phyloP scores from a whole-genome alignment of 2,113 vertebrate species.

The Eulemur rufifrons region DNA sequence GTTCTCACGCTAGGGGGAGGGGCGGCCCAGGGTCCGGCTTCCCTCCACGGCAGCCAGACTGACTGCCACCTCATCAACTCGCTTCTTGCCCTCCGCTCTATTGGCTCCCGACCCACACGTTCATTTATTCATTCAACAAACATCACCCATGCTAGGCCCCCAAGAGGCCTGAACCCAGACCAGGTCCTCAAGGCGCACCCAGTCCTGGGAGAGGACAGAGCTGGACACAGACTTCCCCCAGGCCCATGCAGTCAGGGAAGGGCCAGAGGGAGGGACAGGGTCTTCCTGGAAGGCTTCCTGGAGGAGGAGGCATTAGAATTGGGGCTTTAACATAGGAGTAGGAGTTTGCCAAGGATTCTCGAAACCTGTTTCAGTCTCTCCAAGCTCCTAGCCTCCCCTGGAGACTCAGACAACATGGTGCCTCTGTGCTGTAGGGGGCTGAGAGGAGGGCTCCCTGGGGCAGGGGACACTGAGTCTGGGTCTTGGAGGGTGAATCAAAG shows the following conservation, averaged over 20 bases:
- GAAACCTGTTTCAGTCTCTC: neutral
- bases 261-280: neutral
- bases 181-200: neutral
- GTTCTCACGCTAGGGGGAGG: constrained; percentile 31
- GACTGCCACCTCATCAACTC: neutral
- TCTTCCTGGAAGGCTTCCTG: neutral
- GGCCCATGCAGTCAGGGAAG: neutral
- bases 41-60: neutral
- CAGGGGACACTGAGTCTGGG: too few species aligned
- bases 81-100: neutral
- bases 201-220: neutral
- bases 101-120: neutral
- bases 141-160: neutral
- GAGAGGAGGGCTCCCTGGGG: too few species aligned
- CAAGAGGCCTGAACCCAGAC: neutral
- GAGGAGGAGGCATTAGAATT: neutral
- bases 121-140: neutral
- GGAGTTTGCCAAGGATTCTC: neutral
- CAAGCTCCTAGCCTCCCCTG: neutral
- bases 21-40: neutral
- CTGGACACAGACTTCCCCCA: neutral
- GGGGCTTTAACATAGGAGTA: neutral
- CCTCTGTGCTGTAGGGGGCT: neutral
- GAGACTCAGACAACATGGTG: neutral
- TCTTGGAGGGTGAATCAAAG: neutral